Evolutionary conservation across 2,797 vertebrate genomes (phyloP).

Genomic region (Oreochromis grahami): DNA sequence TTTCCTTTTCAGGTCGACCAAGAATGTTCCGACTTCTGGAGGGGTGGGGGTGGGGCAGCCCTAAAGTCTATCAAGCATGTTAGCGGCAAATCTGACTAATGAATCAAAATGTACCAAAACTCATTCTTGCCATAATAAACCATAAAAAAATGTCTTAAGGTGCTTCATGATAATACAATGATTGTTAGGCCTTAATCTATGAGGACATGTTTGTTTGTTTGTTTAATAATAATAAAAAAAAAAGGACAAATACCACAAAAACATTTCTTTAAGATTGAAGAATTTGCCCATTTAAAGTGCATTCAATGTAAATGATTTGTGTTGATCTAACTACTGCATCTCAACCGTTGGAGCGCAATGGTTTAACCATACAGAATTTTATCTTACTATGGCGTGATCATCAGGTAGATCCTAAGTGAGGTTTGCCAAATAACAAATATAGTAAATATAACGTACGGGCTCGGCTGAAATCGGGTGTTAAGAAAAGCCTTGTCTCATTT

Average conservation of each 20-base stretch:
- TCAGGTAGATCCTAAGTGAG: conserved; percentile 33
- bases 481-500: conserved; percentile 23
- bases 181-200: conserved; percentile 59
- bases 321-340: conserved; percentile 51
- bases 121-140: conserved; percentile 21
- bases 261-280: conserved; percentile 47
- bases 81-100: conserved; percentile 3
- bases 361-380: conserved; percentile 20
- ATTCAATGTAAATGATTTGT: conserved; percentile 67
- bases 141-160: conserved; percentile 58
- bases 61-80: background rate
- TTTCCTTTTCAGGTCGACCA: background rate
- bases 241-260: conserved; percentile 47
- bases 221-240: background rate
- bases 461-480: conserved; percentile 11
- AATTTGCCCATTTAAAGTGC: conserved; percentile 74
- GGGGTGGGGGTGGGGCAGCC: background rate
- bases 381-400: conserved; percentile 24
- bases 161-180: conserved; percentile 63
- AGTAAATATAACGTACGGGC: conserved; percentile 14
- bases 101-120: conserved; percentile 13
- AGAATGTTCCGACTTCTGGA: background rate
- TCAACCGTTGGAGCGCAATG: conserved; percentile 17
- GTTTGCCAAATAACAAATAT: conserved; percentile 20
- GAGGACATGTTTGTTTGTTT: conserved; percentile 17